Conservation (phyloP, 1,140 invertebrate genomes). For the Hermatobates lingyangjiaoensis region DNA sequence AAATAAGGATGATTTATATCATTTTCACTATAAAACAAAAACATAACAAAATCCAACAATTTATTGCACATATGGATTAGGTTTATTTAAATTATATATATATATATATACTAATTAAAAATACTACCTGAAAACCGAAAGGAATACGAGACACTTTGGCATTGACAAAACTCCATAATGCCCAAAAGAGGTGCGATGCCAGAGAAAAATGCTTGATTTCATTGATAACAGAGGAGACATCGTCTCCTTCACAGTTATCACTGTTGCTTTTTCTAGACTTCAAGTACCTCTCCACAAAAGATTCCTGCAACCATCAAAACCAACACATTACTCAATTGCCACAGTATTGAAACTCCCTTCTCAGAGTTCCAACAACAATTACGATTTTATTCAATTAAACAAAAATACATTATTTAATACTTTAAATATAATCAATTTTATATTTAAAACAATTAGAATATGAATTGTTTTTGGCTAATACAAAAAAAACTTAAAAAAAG, state of each 20-base stretch:
- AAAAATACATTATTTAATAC: too few relatives aligned
- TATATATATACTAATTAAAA: not conserved
- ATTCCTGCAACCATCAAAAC: constrained; percentile 11
- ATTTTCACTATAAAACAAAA: not conserved
- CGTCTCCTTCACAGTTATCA: constrained; percentile 3
- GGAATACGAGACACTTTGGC: constrained; percentile 70
- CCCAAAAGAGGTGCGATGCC: constrained; percentile 85
- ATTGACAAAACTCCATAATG: constrained; percentile 77
- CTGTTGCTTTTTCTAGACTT: not conserved
- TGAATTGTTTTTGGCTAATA: too few relatives aligned
- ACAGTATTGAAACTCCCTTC: too few relatives aligned
- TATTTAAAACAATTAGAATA: too few relatives aligned
- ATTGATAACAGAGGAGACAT: constrained; percentile 28
- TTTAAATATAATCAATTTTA: too few relatives aligned
- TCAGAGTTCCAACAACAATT: too few relatives aligned
- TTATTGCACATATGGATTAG: not conserved
- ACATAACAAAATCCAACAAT: not conserved
- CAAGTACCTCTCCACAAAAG: constrained; percentile 18
- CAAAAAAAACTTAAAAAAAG: too few relatives aligned
- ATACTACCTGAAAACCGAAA: constrained; percentile 78
- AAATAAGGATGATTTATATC: not conserved
- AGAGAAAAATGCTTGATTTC: constrained; percentile 70
- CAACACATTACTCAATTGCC: too few relatives aligned
- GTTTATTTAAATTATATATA: not conserved
- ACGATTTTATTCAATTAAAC: too few relatives aligned